phyloP scores from a whole-genome alignment of 2,797 vertebrate species.

The Thripadectes ignobilis region DNA sequence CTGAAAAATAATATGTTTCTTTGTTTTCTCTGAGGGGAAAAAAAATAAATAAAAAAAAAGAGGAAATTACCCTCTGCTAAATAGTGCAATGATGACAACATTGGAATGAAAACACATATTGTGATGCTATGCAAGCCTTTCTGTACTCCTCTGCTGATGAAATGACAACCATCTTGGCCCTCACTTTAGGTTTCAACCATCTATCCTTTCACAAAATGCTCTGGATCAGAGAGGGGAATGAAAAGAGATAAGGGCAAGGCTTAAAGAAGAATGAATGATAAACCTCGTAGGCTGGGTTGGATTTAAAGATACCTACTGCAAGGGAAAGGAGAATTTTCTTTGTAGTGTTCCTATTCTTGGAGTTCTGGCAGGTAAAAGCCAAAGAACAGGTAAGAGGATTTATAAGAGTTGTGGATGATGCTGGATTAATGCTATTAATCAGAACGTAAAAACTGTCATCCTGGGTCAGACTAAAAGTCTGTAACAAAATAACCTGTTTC shows the following conservation, averaged over 20 bases:
- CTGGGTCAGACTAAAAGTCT: slow-evolving; percentile 22
- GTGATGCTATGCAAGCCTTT: neutral
- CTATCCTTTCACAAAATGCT: neutral
- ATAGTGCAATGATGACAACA: neutral
- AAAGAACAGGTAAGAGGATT: neutral
- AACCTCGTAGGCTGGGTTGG: neutral
- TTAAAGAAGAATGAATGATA: neutral
- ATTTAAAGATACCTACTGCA: neutral
- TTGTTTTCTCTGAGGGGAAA: neutral
- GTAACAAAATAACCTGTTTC: slow-evolving; percentile 40
- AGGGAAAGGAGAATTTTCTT: neutral
- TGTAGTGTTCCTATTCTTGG: neutral
- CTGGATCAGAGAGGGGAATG: neutral
- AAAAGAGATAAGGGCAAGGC: neutral
- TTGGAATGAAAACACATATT: neutral
- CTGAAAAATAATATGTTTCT: neutral
- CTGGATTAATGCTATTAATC: slow-evolving; percentile 35
- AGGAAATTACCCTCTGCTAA: neutral
- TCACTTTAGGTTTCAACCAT: neutral
- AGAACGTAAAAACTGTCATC: slow-evolving; percentile 35
- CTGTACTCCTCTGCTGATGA: neutral
- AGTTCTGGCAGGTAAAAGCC: neutral
- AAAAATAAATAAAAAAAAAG: neutral
- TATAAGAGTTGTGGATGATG: neutral
- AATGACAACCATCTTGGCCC: neutral